phyloP scores from a whole-genome alignment of 2,113 vertebrate species.

The Narcine bancroftii region DNA sequence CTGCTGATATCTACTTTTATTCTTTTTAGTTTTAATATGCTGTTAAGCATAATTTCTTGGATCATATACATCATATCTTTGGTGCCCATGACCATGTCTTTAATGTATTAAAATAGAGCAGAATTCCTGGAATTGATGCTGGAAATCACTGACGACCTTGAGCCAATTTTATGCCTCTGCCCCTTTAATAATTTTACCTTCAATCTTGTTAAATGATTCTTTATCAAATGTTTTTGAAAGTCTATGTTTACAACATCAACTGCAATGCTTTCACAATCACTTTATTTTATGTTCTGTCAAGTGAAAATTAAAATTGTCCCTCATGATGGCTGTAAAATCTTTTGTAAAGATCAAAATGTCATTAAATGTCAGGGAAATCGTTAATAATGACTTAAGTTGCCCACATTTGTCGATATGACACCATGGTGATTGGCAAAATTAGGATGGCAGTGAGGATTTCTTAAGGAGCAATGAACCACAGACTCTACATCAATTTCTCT shows the following conservation, averaged over 20 bases:
- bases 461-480: no score
- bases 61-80: not conserved
- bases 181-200: not conserved
- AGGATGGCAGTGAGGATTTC: no score
- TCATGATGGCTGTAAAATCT: not conserved
- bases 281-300: not conserved
- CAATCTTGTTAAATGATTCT: not conserved
- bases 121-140: no score
- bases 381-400: not conserved
- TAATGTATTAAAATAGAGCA: not conserved
- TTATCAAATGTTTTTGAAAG: not conserved
- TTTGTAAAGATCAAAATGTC: conserved; percentile 23
- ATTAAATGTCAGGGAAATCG: conserved; percentile 8
- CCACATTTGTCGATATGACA: not conserved
- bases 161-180: not conserved
- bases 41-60: not conserved
- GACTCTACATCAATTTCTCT: no score
- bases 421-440: no score
- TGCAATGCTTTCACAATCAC: not conserved
- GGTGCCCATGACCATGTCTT: not conserved
- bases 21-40: not conserved
- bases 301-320: conserved; percentile 15
- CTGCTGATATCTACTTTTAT: not conserved
- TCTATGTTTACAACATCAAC: not conserved
- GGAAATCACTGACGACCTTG: not conserved